These are phyloP conservation scores for Phalacrocorax pelagicus DNA, from an alignment of 2,113 vertebrate species.

Conservation along the genomic window DNA sequence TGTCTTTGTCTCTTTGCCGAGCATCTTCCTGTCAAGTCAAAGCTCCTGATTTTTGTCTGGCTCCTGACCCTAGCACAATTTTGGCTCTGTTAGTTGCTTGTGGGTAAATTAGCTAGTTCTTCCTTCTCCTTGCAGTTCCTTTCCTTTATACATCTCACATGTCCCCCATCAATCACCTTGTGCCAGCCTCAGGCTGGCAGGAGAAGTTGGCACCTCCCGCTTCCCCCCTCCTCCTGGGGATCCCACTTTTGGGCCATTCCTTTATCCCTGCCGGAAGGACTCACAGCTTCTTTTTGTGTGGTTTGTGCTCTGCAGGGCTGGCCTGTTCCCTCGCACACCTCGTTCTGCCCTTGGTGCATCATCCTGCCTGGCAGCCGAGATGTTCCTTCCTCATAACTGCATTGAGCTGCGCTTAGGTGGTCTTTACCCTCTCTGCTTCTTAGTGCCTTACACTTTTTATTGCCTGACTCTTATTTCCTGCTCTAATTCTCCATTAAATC, in stretches of 20 bases:
- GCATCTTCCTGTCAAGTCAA: not conserved
- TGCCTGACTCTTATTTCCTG: not conserved
- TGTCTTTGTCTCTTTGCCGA: not conserved
- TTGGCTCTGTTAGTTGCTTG: not conserved
- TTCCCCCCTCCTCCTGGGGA: not conserved
- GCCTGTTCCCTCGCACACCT: not conserved
- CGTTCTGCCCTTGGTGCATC: not conserved
- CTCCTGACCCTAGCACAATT: not conserved
- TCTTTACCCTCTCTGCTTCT: not conserved
- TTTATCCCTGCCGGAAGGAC: not conserved
- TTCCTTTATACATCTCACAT: not conserved
- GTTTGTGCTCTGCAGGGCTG: not conserved
- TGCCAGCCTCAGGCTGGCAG: not conserved
- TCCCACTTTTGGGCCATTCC: not conserved
- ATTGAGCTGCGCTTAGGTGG: fast-evolving
- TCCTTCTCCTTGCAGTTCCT: not conserved
- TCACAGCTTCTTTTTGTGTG: fast-evolving
- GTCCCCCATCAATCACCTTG: not conserved
- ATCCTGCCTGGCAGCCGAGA: fast-evolving
- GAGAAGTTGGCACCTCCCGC: not conserved
- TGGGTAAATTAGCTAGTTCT: not conserved
- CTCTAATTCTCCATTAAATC: not conserved
- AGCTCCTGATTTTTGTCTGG: not conserved
- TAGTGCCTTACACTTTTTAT: not conserved
- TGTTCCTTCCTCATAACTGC: not conserved